Conservation (phyloP, 2,113 vertebrate genomes). For the Merops nubicus region DNA sequence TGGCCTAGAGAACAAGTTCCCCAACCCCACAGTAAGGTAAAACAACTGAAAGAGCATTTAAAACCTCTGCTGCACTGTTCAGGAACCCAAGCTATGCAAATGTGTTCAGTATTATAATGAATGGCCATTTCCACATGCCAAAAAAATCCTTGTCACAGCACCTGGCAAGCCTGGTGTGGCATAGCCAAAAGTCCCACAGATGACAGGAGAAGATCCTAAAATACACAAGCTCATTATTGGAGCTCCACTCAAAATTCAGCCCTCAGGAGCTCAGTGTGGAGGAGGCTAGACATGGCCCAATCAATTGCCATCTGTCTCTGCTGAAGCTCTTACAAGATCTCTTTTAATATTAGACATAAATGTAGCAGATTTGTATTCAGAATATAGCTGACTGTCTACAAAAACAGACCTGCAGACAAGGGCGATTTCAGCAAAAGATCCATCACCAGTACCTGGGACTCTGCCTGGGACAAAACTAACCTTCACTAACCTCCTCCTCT, state of each 20-base stretch:
- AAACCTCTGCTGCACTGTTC: not conserved
- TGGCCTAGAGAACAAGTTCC: not conserved
- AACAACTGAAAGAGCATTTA: not conserved
- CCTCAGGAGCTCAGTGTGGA: not conserved
- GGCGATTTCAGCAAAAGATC: not conserved
- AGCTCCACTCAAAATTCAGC: conserved; percentile 7
- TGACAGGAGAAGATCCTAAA: conserved; percentile 4
- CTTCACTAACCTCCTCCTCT: not conserved
- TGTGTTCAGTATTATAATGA: conserved; percentile 8
- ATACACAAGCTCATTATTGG: not conserved
- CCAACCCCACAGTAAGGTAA: not conserved
- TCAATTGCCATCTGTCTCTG: not conserved
- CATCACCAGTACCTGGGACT: not conserved
- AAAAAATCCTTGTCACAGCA: not conserved
- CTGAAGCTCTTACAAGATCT: not conserved
- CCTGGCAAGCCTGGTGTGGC: not conserved
- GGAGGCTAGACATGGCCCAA: not conserved
- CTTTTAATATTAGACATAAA: not conserved
- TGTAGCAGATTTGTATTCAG: not conserved
- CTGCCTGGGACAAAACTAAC: not conserved
- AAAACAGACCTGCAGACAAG: not conserved
- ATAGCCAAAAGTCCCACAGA: not conserved
- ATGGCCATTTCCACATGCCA: not conserved
- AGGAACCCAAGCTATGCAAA: conserved; percentile 5
- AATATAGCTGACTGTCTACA: not conserved